Conservation (phyloP, 2,113 vertebrate species). For the Meles meles region DNA sequence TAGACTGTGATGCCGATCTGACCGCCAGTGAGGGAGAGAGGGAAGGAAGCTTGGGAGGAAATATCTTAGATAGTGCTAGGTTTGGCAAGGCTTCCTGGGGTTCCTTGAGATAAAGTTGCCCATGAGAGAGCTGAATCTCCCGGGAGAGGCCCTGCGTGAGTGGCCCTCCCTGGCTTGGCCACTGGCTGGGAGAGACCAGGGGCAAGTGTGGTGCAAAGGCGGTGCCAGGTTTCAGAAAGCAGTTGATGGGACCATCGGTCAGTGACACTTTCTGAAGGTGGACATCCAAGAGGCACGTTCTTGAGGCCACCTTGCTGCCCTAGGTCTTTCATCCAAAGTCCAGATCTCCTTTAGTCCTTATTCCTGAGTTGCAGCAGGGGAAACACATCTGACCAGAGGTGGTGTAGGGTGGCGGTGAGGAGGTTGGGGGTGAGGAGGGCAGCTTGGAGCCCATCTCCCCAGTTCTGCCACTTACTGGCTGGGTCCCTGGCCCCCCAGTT, state of each 20-base stretch:
- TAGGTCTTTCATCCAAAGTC: background rate
- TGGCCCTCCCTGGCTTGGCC: background rate
- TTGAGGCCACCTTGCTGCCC: background rate
- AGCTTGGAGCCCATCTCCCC: background rate
- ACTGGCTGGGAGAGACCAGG: background rate
- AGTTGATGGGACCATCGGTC: background rate
- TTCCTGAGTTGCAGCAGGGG: background rate
- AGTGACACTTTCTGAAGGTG: background rate
- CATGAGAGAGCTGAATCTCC: accelerated
- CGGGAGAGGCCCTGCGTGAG: background rate
- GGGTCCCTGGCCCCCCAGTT: background rate
- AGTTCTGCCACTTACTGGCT: too few species aligned
- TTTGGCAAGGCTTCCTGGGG: background rate
- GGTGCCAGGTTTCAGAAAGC: background rate
- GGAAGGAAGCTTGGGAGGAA: background rate
- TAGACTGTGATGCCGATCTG: accelerated
- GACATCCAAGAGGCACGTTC: background rate
- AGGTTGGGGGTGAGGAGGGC: background rate
- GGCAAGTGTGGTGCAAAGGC: background rate
- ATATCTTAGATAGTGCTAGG: background rate
- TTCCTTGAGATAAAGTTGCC: background rate
- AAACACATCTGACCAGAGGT: background rate
- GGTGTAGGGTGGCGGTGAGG: too few species aligned
- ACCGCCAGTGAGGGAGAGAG: background rate
- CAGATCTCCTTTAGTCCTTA: background rate